Percentiles rank a stretch among this genome's conserved stretches.
Conservation (phyloP, 37 sponge, comb jelly and placozoan species). For the Chondrosia reniformis region DNA sequence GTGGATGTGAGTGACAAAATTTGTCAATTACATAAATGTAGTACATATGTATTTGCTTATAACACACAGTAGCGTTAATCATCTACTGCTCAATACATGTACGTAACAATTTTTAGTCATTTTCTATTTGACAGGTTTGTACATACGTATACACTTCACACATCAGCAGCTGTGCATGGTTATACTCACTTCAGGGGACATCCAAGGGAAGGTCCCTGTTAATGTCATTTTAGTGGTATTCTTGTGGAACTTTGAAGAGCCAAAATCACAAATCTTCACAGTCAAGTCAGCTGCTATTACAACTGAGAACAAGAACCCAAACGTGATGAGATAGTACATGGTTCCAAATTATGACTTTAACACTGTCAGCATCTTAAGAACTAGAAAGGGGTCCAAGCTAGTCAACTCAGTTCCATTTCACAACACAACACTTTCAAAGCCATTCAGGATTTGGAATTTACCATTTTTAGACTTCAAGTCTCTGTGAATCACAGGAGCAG, state of each 20-base stretch:
- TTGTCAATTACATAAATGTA: too few species aligned
- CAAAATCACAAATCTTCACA: conserved; percentile 89
- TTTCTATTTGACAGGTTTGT: too few species aligned
- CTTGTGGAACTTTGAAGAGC: conserved; percentile 81
- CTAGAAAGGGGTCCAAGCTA: not conserved
- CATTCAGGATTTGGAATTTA: conserved; percentile 7
- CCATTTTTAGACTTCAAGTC: conserved; percentile 94
- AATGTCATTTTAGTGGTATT: conserved; percentile 81
- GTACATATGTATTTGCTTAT: too few species aligned
- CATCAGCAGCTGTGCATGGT: too few species aligned
- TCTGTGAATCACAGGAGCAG: conserved; percentile 81
- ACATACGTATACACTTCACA: not conserved
- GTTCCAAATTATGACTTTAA: too few species aligned
- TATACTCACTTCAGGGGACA: conserved; percentile 90
- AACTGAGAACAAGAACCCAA: conserved; percentile 42
- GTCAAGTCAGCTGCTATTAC: conserved; percentile 68
- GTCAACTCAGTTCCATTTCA: too few species aligned
- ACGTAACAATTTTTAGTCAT: too few species aligned
- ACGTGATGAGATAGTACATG: too few species aligned
- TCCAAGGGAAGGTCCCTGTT: conserved; percentile 94
- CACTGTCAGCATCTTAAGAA: not conserved
- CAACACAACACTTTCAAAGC: conserved; percentile 23
- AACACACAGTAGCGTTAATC: too few species aligned
- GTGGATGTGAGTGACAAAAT: too few species aligned
- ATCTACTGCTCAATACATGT: too few species aligned